Evolutionary conservation across 2,888 invertebrate species (phyloP).

Genomic region (Nomada goodeniana): DNA sequence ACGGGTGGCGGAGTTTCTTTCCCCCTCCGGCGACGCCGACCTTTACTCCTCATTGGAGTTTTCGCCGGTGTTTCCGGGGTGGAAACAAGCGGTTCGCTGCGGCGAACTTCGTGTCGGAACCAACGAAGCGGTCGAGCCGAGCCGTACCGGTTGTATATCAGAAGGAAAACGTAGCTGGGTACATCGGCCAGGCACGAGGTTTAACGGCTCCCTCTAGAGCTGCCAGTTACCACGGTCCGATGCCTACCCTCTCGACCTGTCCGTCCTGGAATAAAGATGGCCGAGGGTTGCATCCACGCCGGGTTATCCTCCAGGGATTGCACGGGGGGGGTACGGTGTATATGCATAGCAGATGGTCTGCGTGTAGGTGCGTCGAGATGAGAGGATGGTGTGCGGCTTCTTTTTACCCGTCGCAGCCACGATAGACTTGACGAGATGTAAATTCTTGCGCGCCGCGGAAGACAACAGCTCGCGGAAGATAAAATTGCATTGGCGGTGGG

Average conservation of each 20-base stretch:
- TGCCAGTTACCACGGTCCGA: conserved; percentile 84
- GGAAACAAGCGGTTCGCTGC: conserved; percentile 55
- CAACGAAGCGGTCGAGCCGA: conserved; percentile 73
- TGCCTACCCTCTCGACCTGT: conserved; percentile 84
- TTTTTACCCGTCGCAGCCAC: conserved; percentile 36
- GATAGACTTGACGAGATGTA: conserved; percentile 68
- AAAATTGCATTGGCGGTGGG: neutral
- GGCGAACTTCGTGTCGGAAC: conserved; percentile 73
- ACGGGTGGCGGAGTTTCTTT: conserved; percentile 44
- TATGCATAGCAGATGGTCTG: conserved; percentile 19
- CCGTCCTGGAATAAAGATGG: conserved; percentile 83
- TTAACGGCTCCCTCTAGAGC: conserved; percentile 84
- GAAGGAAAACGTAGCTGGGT: conserved; percentile 74
- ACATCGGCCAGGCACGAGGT: conserved; percentile 79
- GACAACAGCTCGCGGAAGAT: conserved; percentile 43
- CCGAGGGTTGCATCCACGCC: conserved; percentile 73
- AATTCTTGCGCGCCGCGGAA: conserved; percentile 51
- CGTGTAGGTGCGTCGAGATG: conserved; percentile 23
- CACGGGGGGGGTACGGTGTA: conserved; percentile 66
- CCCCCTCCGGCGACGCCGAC: conserved; percentile 37
- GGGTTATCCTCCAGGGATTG: conserved; percentile 76
- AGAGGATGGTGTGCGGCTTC: neutral
- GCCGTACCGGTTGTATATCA: conserved; percentile 79
- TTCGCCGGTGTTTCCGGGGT: conserved; percentile 62
- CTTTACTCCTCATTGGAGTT: conserved; percentile 70